Conservation (phyloP, 2,797 vertebrate genomes). For the Rhabdomys pumilio region DNA sequence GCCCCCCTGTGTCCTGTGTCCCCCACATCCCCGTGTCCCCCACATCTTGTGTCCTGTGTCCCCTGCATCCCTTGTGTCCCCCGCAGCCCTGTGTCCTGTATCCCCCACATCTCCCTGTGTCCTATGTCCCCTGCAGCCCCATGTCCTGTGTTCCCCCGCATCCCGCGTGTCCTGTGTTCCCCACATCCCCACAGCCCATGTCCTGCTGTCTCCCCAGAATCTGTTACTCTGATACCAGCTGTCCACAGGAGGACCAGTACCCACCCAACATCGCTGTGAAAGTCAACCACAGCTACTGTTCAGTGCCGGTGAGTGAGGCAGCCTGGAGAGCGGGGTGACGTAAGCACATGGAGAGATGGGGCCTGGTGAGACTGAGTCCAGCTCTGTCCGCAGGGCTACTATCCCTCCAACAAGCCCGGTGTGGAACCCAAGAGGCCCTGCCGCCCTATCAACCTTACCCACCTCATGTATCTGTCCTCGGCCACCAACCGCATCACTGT, state of each 20-base stretch:
- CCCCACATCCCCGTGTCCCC: neutral
- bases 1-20: no score
- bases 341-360: no score
- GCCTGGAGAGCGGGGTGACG: neutral
- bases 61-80: no score
- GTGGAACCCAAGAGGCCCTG: slow-evolving; percentile 98
- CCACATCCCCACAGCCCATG: neutral
- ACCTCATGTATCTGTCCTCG: slow-evolving; percentile 97
- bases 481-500: slow-evolving; percentile 97
- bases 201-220: slow-evolving; percentile 91
- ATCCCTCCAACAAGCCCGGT: slow-evolving; percentile 98
- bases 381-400: slow-evolving; percentile 94
- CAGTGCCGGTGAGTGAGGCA: slow-evolving; percentile 94
- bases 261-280: slow-evolving; percentile 99
- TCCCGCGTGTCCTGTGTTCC: no score
- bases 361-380: neutral
- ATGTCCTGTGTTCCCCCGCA: no score
- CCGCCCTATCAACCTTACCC: slow-evolving; percentile 98
- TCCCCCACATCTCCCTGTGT: neutral
- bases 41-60: neutral
- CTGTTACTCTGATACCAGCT: slow-evolving; percentile 98
- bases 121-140: no score
- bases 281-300: slow-evolving; percentile 99
- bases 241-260: slow-evolving; percentile 99
- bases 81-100: neutral